phyloP scores from a whole-genome alignment of 1,140 invertebrate species.

The Lerema accius region DNA sequence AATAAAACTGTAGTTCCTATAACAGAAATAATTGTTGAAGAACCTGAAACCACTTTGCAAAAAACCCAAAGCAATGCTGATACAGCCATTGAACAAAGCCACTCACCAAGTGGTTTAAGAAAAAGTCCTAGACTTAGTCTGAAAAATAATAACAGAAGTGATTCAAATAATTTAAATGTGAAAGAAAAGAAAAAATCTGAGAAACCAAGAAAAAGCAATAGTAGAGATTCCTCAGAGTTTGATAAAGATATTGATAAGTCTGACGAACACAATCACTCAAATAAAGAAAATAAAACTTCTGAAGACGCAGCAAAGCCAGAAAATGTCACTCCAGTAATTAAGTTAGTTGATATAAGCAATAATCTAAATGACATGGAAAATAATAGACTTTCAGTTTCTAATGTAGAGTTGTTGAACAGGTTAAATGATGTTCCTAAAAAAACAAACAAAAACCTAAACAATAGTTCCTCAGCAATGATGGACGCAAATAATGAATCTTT shows the following conservation, averaged over 20 bases:
- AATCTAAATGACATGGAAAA: conserved; percentile 24
- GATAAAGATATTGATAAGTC: conserved; percentile 5
- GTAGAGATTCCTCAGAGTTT: neutral
- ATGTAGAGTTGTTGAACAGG: conserved; percentile 44
- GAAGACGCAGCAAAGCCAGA: conserved; percentile 7
- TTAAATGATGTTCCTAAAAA: conserved; percentile 42
- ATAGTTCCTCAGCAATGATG: conserved; percentile 46
- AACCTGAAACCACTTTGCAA: conserved; percentile 48
- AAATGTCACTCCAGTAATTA: conserved; percentile 1
- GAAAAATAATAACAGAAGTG: conserved; percentile 28
- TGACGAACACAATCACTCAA: conserved; percentile 12
- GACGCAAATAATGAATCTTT: conserved; percentile 23
- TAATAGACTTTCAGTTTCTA: conserved; percentile 40
- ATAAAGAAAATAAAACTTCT: conserved; percentile 24
- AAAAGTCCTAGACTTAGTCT: conserved; percentile 48
- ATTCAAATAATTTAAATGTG: neutral
- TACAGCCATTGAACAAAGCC: conserved; percentile 30
- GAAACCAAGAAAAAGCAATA: conserved; percentile 29
- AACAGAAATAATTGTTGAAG: conserved; percentile 59
- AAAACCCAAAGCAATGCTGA: conserved; percentile 38
- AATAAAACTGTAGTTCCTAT: conserved; percentile 36
- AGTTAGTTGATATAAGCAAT: neutral
- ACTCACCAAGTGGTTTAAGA: conserved; percentile 32
- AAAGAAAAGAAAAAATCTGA: conserved; percentile 3
- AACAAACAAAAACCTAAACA: conserved; percentile 41